Conservation (phyloP, 1,140 invertebrate species). For the Drosophila pruinosa region DNA sequence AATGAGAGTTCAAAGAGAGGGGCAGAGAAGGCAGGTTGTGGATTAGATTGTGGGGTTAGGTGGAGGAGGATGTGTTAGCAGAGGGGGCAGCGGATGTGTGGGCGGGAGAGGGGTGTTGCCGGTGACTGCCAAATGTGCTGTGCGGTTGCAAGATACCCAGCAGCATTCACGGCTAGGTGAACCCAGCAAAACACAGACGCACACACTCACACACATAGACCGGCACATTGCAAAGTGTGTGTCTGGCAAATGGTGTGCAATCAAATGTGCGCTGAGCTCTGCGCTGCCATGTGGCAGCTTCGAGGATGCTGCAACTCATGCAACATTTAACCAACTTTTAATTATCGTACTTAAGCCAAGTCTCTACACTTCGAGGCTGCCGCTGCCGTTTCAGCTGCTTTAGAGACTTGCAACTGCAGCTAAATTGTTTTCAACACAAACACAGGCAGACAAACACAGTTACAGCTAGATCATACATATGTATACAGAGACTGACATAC, state of each 20-base stretch:
- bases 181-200: not conserved
- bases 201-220: slow-evolving; percentile 3
- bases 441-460: not conserved
- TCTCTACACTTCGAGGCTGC: slow-evolving; percentile 21
- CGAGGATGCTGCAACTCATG: slow-evolving; percentile 72
- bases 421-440: slow-evolving; percentile 50
- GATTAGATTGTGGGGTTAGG: not conserved
- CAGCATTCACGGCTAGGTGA: slow-evolving; percentile 29
- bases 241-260: slow-evolving; percentile 73
- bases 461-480: slow-evolving; percentile 27
- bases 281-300: slow-evolving; percentile 38
- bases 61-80: not conserved
- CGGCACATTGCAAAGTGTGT: not conserved
- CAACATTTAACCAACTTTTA: slow-evolving; percentile 79
- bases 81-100: not conserved
- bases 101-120: slow-evolving; percentile 8
- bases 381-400: not conserved
- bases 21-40: not conserved
- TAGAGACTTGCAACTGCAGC: slow-evolving; percentile 30
- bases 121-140: slow-evolving; percentile 23
- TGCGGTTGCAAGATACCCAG: slow-evolving; percentile 25
- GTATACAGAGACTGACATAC: not conserved
- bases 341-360: slow-evolving; percentile 69
- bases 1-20: not conserved
- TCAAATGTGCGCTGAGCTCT: slow-evolving; percentile 51